A percentile compares a stretch with the other conserved stretches of the same genome.
Conservation (phyloP, 1,140 invertebrate genomes). For the Frieseomelitta varia region DNA sequence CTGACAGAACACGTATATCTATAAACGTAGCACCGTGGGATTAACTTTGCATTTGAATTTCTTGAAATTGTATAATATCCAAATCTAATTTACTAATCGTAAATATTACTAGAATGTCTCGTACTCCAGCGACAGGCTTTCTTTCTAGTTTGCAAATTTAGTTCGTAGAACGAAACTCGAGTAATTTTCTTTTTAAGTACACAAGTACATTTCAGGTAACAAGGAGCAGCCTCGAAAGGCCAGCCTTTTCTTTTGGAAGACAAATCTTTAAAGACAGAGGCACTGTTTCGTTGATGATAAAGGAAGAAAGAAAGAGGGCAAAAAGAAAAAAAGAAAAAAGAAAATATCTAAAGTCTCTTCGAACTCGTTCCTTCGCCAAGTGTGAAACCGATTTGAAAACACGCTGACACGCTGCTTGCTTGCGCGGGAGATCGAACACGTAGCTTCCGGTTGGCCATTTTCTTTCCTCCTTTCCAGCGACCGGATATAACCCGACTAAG, state of each 20-base stretch:
- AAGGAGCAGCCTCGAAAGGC: conserved; percentile 13
- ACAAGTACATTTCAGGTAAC: conserved; percentile 21
- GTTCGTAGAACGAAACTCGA: not conserved
- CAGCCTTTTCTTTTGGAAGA: conserved; percentile 51
- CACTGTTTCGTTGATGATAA: conserved; percentile 51
- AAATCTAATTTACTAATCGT: not conserved
- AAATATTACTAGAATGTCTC: not conserved
- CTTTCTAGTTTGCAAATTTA: not conserved
- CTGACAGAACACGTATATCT: too few species aligned
- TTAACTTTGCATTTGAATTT: not conserved
- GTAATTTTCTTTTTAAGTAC: too few species aligned
- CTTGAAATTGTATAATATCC: not conserved
- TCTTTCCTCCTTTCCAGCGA: not conserved
- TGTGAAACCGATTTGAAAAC: not conserved
- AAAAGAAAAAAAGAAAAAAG: not conserved
- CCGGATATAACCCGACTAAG: conserved; percentile 1
- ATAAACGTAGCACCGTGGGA: not conserved
- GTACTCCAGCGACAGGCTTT: not conserved
- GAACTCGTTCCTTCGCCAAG: not conserved
- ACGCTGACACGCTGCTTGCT: conserved; percentile 8
- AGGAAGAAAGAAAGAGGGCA: not conserved
- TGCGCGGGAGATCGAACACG: not conserved
- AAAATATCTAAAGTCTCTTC: too few species aligned
- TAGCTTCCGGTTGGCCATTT: conserved; percentile 14
- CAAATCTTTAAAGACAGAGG: conserved; percentile 49